These are phyloP conservation scores for Erythrolamprus reginae DNA, from an alignment of 2,113 vertebrate species.

Conservation along the genomic window DNA sequence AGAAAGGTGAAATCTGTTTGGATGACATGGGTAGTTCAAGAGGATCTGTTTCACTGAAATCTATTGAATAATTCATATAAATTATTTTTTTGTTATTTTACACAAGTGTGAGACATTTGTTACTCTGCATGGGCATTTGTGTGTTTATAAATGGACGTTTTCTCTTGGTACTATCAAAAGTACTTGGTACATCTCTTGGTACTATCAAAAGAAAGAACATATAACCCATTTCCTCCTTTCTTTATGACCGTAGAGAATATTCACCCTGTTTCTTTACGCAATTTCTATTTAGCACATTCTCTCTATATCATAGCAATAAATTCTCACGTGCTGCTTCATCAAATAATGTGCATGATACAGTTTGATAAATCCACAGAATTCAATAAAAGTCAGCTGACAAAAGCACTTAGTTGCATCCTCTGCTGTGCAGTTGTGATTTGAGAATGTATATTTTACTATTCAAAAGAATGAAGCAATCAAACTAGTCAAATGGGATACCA, in stretches of 20 bases:
- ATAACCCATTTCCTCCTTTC: not conserved
- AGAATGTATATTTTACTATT: not conserved
- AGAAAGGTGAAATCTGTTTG: not conserved
- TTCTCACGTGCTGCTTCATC: not conserved
- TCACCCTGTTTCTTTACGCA: not conserved
- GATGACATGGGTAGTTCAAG: not conserved
- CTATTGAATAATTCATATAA: not conserved
- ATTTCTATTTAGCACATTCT: not conserved
- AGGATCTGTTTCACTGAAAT: not conserved
- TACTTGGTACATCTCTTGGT: not conserved
- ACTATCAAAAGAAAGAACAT: not conserved
- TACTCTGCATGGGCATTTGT: not conserved
- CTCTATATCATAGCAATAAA: not conserved
- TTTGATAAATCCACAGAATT: constrained; percentile 5
- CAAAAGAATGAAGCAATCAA: constrained; percentile 1
- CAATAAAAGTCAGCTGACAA: not conserved
- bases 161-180: not conserved
- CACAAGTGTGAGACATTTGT: accelerated
- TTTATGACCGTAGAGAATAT: not conserved
- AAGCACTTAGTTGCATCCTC: not conserved
- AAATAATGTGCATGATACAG: not conserved
- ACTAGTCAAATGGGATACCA: not conserved
- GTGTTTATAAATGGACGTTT: not conserved
- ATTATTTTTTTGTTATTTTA: accelerated
- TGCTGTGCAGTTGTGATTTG: not conserved